Percentiles rank a stretch among this genome's conserved stretches.
Conservation (phyloP, 1,140 invertebrate species). For the Cotesia vestalis region DNA sequence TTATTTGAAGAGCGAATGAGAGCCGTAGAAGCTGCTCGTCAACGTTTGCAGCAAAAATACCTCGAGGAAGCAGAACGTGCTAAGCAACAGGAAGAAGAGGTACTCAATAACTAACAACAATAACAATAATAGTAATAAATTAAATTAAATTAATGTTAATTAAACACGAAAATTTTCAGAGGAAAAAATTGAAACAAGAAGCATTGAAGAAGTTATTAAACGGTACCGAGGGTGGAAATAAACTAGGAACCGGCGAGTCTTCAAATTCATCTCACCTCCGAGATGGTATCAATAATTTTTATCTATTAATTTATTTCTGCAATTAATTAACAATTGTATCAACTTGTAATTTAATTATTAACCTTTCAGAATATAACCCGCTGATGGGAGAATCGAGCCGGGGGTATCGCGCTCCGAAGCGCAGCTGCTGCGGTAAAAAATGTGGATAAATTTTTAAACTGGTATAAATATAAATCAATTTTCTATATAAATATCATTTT, state of each 20-base stretch:
- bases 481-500: neutral
- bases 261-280: too few relatives aligned
- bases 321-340: neutral
- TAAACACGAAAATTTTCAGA: too few relatives aligned
- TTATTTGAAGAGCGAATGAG: conserved; percentile 49
- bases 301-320: too few relatives aligned
- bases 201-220: too few relatives aligned
- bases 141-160: conserved; percentile 19
- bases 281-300: too few relatives aligned
- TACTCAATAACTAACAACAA: conserved; percentile 32
- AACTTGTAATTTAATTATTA: neutral
- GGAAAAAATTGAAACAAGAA: too few relatives aligned
- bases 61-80: conserved; percentile 47
- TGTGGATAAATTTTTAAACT: conserved; percentile 51
- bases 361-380: conserved; percentile 61
- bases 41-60: conserved; percentile 62
- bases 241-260: too few relatives aligned
- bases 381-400: conserved; percentile 60
- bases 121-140: too few relatives aligned
- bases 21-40: conserved; percentile 53
- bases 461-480: conserved; percentile 14
- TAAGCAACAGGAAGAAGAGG: conserved; percentile 55
- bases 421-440: conserved; percentile 61
- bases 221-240: too few relatives aligned
- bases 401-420: conserved; percentile 62